These are phyloP conservation scores for Lycocorax pyrrhopterus DNA, from an alignment of 2,113 vertebrate genomes.

Conservation along the genomic window DNA sequence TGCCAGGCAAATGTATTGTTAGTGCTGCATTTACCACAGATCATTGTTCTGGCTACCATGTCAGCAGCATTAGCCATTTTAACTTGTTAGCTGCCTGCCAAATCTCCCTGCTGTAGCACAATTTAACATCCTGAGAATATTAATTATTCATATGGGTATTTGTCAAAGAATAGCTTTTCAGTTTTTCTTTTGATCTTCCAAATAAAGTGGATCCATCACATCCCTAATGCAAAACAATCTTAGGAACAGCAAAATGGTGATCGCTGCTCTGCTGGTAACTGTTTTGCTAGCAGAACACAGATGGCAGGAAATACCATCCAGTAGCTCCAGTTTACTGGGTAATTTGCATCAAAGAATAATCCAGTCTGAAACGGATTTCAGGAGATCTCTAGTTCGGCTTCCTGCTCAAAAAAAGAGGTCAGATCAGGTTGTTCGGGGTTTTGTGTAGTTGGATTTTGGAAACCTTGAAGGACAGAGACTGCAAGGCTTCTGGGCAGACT, in stretches of 20 bases:
- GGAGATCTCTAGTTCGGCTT: background rate
- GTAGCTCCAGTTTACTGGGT: background rate
- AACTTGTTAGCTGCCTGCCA: background rate
- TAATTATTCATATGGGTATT: constrained; percentile 23
- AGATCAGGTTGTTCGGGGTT: background rate
- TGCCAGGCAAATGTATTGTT: background rate
- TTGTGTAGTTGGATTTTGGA: background rate
- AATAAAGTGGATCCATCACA: background rate
- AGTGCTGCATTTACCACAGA: background rate
- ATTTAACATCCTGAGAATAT: background rate
- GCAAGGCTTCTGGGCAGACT: background rate
- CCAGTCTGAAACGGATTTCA: background rate
- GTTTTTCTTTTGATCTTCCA: constrained; percentile 18
- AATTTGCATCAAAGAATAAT: background rate
- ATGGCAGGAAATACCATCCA: background rate
- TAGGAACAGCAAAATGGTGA: background rate
- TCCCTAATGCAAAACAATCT: background rate
- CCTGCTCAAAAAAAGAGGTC: background rate
- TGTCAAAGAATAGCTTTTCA: constrained; percentile 12
- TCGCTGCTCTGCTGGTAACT: background rate
- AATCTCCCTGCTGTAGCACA: background rate
- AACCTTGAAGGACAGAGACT: background rate
- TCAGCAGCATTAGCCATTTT: background rate
- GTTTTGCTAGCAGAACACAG: background rate
- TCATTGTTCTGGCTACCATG: background rate